Evolutionary conservation across 2,113 vertebrate species (phyloP), one percentile per base, ranked within the genome.

Genomic region (Bungarus multicinctus): DNA sequence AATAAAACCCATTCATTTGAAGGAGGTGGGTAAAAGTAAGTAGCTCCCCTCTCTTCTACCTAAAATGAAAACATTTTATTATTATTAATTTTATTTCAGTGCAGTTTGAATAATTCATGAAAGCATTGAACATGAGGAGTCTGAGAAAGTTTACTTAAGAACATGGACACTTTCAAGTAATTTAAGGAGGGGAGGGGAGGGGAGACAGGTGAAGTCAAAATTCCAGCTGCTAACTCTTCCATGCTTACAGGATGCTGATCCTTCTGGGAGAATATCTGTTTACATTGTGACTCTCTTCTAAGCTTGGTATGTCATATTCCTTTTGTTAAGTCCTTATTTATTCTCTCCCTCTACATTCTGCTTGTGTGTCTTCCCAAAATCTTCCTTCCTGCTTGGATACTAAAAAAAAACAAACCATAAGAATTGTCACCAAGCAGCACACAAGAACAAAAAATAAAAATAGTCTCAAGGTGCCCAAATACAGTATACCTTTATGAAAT

Each of bases 1-100:
- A 93, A 93, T 93, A 90, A 93, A 93, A 93, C 54, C 81, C 89
- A 93, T 93, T 90, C 89, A 90, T 87, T 7, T 55, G 55, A 52
- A 16, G 55, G 57, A 90, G 69, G 74, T 7, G 18, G 87, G 89
- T 90, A 47, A 4, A 69, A 54, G 87, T 93, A 5, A 89, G 2
- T 89, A 18, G 93, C 89, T 81, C 87, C 14, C 43, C 45, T 12
- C 8, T 45, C 91, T 8, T 20, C 93, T 27, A 87, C 53, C 52
- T 94, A 88, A 92, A 5, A 10, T 12, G 16, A 27, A 64, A 90
- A 74, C 91, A 45, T 45, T 3, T 14, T 45, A 0, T 43, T 4
- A 14, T 30, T 1, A 47, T 4, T 88, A 90, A 10, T 34, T 74
- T 53, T 22, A 27, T 87, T 90, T 52, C 43, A 74, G 43, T 20